A percentile compares a stretch with the other conserved stretches of the same genome.
phyloP scores from a whole-genome alignment of 2,797 vertebrate species.

The Erpetoichthys calabaricus region DNA sequence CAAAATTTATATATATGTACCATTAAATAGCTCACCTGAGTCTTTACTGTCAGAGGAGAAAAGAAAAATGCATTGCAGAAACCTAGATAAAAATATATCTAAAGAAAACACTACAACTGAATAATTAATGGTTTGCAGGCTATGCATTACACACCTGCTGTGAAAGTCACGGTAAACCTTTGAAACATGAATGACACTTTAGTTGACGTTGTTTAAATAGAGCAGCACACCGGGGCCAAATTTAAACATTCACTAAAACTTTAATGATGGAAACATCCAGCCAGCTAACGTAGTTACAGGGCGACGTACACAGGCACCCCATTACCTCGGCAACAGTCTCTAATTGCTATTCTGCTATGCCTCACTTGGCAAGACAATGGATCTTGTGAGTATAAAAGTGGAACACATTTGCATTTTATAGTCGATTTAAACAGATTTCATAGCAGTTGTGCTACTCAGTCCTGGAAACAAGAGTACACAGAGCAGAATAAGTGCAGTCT shows the following conservation, averaged over 20 bases:
- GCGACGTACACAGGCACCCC: conserved; percentile 26
- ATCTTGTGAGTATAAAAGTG: conserved; percentile 28
- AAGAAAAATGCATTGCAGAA: no score
- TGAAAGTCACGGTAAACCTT: no score
- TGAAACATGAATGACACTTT: no score
- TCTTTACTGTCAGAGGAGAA: no score
- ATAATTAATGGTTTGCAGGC: no score
- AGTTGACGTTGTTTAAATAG: no score
- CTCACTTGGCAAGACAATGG: conserved; percentile 39
- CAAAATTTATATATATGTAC: no score
- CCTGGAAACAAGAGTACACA: conserved; percentile 37
- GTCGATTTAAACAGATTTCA: conserved; percentile 48
- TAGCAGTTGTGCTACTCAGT: conserved; percentile 36
- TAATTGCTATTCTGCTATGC: conserved; percentile 40
- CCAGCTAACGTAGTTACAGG: neutral
- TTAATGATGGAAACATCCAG: neutral
- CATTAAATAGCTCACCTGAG: no score
- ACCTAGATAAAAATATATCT: no score
- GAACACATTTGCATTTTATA: conserved; percentile 63
- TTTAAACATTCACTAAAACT: neutral
- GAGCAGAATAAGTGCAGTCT: conserved; percentile 22
- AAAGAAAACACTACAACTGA: no score
- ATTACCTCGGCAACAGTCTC: conserved; percentile 31
- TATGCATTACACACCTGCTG: no score
- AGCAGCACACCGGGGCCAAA: no score